Percentiles rank a stretch among this genome's conserved stretches.
Evolutionary conservation across 1,140 invertebrate genomes (phyloP).

Genomic region (Bombus breviceps): DNA sequence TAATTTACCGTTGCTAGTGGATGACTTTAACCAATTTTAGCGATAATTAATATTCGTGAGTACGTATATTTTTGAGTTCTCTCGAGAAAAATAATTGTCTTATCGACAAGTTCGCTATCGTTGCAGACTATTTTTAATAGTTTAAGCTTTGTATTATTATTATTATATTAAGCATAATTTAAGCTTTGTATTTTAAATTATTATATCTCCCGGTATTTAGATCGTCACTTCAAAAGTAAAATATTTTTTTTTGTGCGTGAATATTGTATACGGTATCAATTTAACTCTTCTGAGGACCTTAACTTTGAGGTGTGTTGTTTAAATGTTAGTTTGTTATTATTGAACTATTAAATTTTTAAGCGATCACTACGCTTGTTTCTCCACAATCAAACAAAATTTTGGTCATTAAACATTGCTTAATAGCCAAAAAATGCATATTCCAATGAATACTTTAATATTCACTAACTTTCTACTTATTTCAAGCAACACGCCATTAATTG

Average conservation of each 20-base stretch:
- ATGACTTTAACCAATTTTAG: background rate
- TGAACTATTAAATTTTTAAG: background rate
- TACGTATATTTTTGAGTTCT: background rate
- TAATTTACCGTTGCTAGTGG: background rate
- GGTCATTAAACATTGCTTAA: too few relatives aligned
- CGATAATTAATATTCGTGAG: background rate
- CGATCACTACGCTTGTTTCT: too few relatives aligned
- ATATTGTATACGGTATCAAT: background rate
- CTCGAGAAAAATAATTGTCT: background rate
- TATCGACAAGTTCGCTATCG: background rate
- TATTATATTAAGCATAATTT: too few relatives aligned
- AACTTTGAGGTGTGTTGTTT: too few relatives aligned
- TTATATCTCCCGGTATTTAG: background rate
- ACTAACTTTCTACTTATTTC: background rate
- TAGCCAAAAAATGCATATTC: background rate
- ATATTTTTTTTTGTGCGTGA: background rate
- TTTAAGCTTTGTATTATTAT: background rate
- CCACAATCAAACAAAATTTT: too few relatives aligned
- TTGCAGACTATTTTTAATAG: background rate
- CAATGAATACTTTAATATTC: background rate
- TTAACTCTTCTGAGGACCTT: background rate
- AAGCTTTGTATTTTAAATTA: background rate
- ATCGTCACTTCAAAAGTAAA: background rate
- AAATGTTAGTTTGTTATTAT: background rate
- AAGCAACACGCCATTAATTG: background rate